Conservation (phyloP, 1,140 invertebrate species). For the Dinothrombium tinctorium region DNA sequence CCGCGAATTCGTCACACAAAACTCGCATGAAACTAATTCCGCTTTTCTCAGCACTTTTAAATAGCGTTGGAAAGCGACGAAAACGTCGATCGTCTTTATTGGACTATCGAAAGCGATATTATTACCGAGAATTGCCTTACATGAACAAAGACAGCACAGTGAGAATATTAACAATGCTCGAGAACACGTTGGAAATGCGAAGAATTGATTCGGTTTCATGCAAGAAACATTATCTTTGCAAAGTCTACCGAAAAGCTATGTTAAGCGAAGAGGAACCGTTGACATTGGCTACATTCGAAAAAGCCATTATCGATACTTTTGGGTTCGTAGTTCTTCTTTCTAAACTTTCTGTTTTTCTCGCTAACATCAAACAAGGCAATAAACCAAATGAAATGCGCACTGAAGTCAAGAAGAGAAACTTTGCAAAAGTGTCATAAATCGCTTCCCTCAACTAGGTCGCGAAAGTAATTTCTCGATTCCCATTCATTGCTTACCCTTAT, state of each 20-base stretch:
- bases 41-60: not conserved
- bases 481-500: too few relatives aligned
- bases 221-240: conserved; percentile 7
- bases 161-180: conserved; percentile 7
- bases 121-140: conserved; percentile 6
- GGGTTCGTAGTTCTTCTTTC: conserved; percentile 5
- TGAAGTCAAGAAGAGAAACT: too few relatives aligned
- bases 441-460: too few relatives aligned
- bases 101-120: not conserved
- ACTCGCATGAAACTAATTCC: not conserved
- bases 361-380: too few relatives aligned
- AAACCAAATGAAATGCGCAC: too few relatives aligned
- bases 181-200: conserved; percentile 6
- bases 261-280: not conserved
- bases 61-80: not conserved
- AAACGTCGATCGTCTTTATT: not conserved
- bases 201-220: conserved; percentile 5
- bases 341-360: too few relatives aligned
- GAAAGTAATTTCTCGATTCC: too few relatives aligned
- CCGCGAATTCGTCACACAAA: too few relatives aligned
- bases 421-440: too few relatives aligned
- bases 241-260: conserved; percentile 8
- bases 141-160: conserved; percentile 4
- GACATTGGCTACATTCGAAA: conserved; percentile 7
- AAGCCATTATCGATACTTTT: conserved; percentile 7